Conservation (phyloP, 2,888 invertebrate genomes). For the Autographa gamma region DNA sequence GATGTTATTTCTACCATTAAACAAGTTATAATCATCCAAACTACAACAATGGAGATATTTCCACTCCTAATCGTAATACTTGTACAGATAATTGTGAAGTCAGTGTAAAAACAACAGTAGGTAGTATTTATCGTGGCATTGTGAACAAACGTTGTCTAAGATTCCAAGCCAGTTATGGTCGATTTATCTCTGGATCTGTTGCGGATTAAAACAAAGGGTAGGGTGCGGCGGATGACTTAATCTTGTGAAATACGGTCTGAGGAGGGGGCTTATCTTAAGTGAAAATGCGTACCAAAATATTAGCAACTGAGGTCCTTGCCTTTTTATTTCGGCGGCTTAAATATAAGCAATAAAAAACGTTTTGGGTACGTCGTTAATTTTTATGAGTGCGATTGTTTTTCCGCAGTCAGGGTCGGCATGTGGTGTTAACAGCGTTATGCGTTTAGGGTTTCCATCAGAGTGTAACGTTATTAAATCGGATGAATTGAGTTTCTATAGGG, state of each 20-base stretch:
- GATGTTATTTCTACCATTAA: background rate
- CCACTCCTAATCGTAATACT: constrained; percentile 12
- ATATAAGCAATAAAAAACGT: constrained; percentile 56
- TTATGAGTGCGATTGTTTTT: constrained; percentile 41
- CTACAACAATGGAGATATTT: constrained; percentile 17
- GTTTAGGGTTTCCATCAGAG: constrained; percentile 19
- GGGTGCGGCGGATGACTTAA: constrained; percentile 68
- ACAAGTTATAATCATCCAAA: background rate
- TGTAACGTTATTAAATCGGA: background rate
- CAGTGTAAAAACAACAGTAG: constrained; percentile 31
- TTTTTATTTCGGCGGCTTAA: constrained; percentile 62
- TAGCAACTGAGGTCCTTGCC: constrained; percentile 58
- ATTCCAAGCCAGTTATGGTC: constrained; percentile 61
- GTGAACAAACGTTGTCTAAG: constrained; percentile 52
- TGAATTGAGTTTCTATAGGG: background rate
- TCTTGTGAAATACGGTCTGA: constrained; percentile 74
- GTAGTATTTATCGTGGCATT: constrained; percentile 49
- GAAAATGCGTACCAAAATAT: constrained; percentile 73
- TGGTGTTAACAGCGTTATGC: constrained; percentile 39
- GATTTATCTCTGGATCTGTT: constrained; percentile 72
- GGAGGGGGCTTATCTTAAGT: constrained; percentile 73
- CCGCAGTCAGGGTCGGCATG: constrained; percentile 21
- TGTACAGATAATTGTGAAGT: constrained; percentile 18
- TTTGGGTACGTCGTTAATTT: constrained; percentile 54
- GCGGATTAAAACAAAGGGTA: constrained; percentile 73